Conservation (phyloP, 2,797 vertebrate genomes). For the Lycodopsis pacificus region DNA sequence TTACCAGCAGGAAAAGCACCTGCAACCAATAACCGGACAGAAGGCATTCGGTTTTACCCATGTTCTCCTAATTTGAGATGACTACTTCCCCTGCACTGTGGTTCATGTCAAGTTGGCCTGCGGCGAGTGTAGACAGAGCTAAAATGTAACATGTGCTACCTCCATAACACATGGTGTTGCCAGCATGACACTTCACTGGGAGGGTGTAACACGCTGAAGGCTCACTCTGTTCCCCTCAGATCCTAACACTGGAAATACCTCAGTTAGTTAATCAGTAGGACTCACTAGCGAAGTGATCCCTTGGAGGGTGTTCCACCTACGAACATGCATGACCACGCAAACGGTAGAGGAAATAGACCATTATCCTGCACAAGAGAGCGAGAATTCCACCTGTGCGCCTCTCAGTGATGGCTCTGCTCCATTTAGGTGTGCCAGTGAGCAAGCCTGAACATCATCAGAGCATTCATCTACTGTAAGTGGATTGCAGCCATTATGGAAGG, state of each 20-base stretch:
- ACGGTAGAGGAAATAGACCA: constrained; percentile 11
- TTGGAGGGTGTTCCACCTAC: constrained; percentile 6
- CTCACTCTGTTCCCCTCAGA: constrained; percentile 25
- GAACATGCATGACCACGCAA: constrained; percentile 16
- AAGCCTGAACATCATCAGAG: constrained; percentile 21
- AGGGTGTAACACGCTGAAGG: constrained; percentile 18
- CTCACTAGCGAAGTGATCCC: neutral
- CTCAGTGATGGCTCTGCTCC: constrained; percentile 34
- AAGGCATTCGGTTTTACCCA: neutral
- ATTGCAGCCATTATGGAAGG: constrained; percentile 22
- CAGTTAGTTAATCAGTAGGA: constrained; percentile 25
- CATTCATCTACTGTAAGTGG: constrained; percentile 20
- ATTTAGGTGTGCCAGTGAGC: constrained; percentile 31
- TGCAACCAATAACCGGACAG: constrained; percentile 2
- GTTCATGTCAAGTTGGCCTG: constrained; percentile 43
- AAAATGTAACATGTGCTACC: constrained; percentile 35
- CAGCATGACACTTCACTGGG: constrained; percentile 22
- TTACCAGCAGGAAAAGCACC: constrained; percentile 5
- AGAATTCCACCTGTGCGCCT: constrained; percentile 42
- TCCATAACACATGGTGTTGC: constrained; percentile 47
- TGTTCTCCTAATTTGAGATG: constrained; percentile 24
- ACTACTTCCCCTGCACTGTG: constrained; percentile 22
- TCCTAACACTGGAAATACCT: constrained; percentile 22
- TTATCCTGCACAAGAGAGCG: neutral
- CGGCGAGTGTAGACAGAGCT: constrained; percentile 36